Conservation (phyloP, 2,888 invertebrate species). For the Plagodis dolabraria region DNA sequence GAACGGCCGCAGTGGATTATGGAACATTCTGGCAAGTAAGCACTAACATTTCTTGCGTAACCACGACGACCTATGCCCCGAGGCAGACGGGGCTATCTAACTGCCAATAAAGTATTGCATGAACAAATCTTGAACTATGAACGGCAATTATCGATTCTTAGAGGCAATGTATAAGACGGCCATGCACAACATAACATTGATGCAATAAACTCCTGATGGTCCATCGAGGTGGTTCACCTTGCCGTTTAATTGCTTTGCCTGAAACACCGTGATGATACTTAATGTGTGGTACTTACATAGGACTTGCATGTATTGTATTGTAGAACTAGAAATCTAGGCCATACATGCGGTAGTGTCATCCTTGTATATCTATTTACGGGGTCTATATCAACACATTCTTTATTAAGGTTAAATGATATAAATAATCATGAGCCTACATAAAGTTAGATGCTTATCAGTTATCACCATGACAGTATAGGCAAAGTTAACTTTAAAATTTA, state of each 20-base stretch:
- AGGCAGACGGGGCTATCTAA: slow-evolving; percentile 29
- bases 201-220: slow-evolving; percentile 34
- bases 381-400: too few species aligned
- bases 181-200: slow-evolving; percentile 16
- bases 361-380: too few species aligned
- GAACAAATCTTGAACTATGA: slow-evolving; percentile 16
- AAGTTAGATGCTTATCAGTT: too few species aligned
- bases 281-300: slow-evolving; percentile 3
- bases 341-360: not conserved
- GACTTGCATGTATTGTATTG: not conserved
- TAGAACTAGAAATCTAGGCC: slow-evolving; percentile 38
- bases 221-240: slow-evolving; percentile 52
- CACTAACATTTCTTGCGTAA: slow-evolving; percentile 33
- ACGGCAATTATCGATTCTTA: slow-evolving; percentile 24
- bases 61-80: slow-evolving; percentile 32
- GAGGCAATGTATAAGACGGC: slow-evolving; percentile 17
- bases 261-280: slow-evolving; percentile 45
- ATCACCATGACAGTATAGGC: too few species aligned
- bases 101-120: slow-evolving; percentile 34
- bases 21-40: slow-evolving; percentile 20
- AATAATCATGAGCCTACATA: too few species aligned
- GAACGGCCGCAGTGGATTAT: slow-evolving; percentile 10
- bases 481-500: too few species aligned
- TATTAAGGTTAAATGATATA: too few species aligned
- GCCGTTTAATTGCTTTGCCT: slow-evolving; percentile 53